phyloP scores from a whole-genome alignment of 1,140 invertebrate genomes.

The Camponotus vicinus region DNA sequence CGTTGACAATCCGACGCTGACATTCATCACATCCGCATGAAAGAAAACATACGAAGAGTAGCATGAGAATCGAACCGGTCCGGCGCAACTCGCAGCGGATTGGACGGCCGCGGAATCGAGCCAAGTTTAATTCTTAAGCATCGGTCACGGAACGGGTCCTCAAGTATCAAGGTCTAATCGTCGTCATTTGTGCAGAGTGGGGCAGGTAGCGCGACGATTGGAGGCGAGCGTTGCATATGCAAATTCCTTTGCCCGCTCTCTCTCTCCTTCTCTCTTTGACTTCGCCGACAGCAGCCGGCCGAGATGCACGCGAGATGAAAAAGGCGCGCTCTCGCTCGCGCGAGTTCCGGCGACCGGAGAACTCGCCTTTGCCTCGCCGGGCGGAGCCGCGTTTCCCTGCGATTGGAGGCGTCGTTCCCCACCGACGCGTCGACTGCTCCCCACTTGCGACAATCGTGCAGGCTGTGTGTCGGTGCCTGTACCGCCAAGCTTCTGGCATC shows the following conservation, averaged over 20 bases:
- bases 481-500: slow-evolving; percentile 71
- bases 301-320: slow-evolving; percentile 69
- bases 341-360: slow-evolving; percentile 61
- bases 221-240: slow-evolving; percentile 76
- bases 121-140: slow-evolving; percentile 58
- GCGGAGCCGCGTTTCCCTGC: slow-evolving; percentile 74
- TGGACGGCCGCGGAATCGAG: slow-evolving; percentile 45
- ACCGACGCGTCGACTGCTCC: slow-evolving; percentile 62
- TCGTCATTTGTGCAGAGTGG: slow-evolving; percentile 23
- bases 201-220: slow-evolving; percentile 72
- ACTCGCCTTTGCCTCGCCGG: slow-evolving; percentile 71
- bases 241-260: slow-evolving; percentile 74
- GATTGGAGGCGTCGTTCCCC: slow-evolving; percentile 76
- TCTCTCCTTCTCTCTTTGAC: slow-evolving; percentile 17
- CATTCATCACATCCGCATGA: slow-evolving; percentile 5
- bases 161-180: slow-evolving; percentile 62
- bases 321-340: slow-evolving; percentile 67
- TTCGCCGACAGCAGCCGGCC: slow-evolving; percentile 44
- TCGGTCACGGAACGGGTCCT: slow-evolving; percentile 54
- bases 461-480: slow-evolving; percentile 64
- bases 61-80: slow-evolving; percentile 57
- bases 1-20: background rate
- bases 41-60: slow-evolving; percentile 44
- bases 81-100: slow-evolving; percentile 35
- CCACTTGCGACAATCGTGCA: slow-evolving; percentile 76